These are phyloP conservation scores for Streptopelia turtur DNA, from an alignment of 2,797 vertebrate genomes.

Conservation along the genomic window DNA sequence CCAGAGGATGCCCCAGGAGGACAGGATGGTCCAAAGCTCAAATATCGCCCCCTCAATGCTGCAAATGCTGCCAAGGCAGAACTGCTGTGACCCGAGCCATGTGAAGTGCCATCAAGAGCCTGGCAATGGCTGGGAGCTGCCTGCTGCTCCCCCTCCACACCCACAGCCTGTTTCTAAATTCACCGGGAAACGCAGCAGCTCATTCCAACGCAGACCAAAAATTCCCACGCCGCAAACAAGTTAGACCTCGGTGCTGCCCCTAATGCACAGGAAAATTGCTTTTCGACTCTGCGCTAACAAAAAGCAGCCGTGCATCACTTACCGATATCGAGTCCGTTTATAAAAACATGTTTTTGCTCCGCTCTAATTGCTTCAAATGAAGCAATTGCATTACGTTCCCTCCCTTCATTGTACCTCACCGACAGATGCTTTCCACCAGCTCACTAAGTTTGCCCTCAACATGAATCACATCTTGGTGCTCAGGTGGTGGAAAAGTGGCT, in stretches of 20 bases:
- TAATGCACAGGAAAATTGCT: not conserved
- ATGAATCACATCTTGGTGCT: not conserved
- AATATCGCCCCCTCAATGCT: accelerated
- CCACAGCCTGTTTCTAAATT: not conserved
- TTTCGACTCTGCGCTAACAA: not conserved
- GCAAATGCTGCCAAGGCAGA: not conserved
- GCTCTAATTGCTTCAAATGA: slow-evolving; percentile 18
- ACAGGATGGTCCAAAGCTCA: not conserved
- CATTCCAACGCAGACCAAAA: not conserved
- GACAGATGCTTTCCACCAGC: not conserved
- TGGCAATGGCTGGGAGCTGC: not conserved
- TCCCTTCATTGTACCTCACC: not conserved
- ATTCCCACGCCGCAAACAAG: not conserved
- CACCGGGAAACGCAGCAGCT: not conserved
- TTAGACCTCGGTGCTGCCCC: not conserved
- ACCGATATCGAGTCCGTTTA: not conserved
- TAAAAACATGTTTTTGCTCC: not conserved
- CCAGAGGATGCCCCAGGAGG: not conserved
- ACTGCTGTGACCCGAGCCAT: not conserved
- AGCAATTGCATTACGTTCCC: not conserved
- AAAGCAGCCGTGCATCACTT: not conserved
- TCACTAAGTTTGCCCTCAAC: not conserved
- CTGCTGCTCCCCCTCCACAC: not conserved
- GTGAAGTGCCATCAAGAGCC: not conserved
- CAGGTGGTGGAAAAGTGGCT: not conserved